A percentile compares a stretch with the other conserved stretches of the same genome.
phyloP scores from a whole-genome alignment of 2,113 vertebrate genomes.

The Hylia prasina region DNA sequence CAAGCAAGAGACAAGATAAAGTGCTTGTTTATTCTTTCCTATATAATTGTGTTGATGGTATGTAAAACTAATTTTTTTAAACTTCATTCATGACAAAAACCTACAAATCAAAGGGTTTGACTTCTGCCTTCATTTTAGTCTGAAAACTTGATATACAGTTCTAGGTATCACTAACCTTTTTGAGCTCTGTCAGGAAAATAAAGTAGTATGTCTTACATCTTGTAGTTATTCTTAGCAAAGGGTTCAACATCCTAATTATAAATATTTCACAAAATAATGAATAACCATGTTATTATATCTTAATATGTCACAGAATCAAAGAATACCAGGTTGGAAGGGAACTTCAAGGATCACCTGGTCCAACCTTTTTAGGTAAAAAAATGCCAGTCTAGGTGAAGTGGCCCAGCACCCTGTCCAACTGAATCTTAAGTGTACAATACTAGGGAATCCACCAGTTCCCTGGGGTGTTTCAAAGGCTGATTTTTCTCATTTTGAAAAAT shows the following conservation, averaged over 20 bases:
- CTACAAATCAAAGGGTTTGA: not conserved
- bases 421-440: too few species aligned
- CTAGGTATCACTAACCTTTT: not conserved
- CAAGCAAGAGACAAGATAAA: not conserved
- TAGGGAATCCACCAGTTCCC: not conserved
- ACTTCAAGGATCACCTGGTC: not conserved
- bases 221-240: not conserved
- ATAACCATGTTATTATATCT: not conserved
- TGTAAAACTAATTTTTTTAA: not conserved
- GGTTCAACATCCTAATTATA: not conserved
- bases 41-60: not conserved
- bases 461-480: not conserved
- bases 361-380: not conserved
- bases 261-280: not conserved
- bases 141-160: not conserved
- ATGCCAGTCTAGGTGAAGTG: not conserved
- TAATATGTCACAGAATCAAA: not conserved
- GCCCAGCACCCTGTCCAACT: not conserved
- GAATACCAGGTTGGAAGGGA: not conserved
- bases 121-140: not conserved
- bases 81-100: not conserved
- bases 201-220: not conserved
- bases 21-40: not conserved
- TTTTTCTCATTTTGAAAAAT: not conserved
- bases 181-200: not conserved